Evolutionary conservation across 2,888 invertebrate genomes (phyloP), one percentile per base, ranked within the genome.

Genomic region (Drosophila suboccidentalis): DNA sequence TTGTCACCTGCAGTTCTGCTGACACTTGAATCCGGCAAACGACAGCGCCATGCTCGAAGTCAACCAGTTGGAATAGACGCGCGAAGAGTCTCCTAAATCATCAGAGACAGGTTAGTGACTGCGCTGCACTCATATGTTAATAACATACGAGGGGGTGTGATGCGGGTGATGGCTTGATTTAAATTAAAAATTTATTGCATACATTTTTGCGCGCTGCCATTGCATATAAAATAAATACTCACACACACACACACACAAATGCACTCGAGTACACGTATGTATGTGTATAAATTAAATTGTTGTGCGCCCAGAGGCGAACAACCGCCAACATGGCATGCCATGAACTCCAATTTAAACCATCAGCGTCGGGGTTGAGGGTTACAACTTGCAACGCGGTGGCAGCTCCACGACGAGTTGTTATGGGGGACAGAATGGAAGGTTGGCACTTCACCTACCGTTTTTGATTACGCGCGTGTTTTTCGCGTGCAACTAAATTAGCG

Each of bases 101-200:
- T 29, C 34, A 69, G 62, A 41, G 53, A 54, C 50, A 58, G 65
- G 59, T 51, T 17, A 54, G 50, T 46, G 32, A 32, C 29, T 5
- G 59, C 15, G 69, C 60, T 81, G 67, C 71, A 82, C 69, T 80
- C 71, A 76, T 78, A 85, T 80, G 74, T 80, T 87, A 67, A 82
- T 80, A 79, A 57, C 55, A 49, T 58, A 43, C 0, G 15, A 13
- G 32, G 60, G 46, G 41, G 65, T 65, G 79, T 26, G 15, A 13
- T 19, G 57, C 43, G 41, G 59, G 65, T 65, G 79, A 82, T 72
- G 73, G 78, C 80, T 83, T 86, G 83, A 80, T 85, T 89, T 83
- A 87, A 89, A 87, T 87, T 87, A 82, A 89, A 87, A 87, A 87
- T 89, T 57, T 86, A 87, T 87, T 89, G 89, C 89, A 89, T 87